Percentiles rank a stretch among this genome's conserved stretches.
Conservation (phyloP, 2,113 vertebrate species). For the Pycnonotus jocosus region DNA sequence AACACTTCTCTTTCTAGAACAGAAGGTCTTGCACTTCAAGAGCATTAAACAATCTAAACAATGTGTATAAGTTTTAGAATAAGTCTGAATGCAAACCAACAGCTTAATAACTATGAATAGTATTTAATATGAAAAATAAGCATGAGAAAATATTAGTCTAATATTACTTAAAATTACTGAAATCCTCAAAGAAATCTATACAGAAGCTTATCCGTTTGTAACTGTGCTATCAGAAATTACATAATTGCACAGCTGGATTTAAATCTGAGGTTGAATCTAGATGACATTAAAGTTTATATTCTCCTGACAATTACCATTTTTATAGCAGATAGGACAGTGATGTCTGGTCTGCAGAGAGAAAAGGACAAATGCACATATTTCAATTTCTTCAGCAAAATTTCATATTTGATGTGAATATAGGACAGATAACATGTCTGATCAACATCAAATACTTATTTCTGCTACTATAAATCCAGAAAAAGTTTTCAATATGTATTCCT, state of each 20-base stretch:
- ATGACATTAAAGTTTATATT: not conserved
- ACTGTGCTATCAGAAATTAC: not conserved
- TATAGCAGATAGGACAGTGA: not conserved
- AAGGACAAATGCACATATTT: not conserved
- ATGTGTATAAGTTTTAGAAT: not conserved
- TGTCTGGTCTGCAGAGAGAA: not conserved
- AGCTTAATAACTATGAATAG: not conserved
- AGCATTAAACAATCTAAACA: not conserved
- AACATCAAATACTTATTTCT: constrained; percentile 9
- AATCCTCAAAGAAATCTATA: not conserved
- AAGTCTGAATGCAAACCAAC: not conserved
- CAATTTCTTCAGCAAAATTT: not conserved
- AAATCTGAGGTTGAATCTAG: not conserved
- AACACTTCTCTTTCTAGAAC: not conserved
- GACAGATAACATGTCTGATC: not conserved
- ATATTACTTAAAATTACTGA: not conserved
- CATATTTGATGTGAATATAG: not conserved
- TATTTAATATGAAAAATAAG: not conserved
- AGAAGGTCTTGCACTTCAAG: not conserved
- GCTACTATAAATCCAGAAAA: not conserved
- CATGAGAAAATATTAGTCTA: not conserved
- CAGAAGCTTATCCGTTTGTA: not conserved
- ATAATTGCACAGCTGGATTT: not conserved
- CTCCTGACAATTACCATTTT: not conserved
- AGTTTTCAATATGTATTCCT: not conserved